Evolutionary conservation across 2,113 vertebrate species (phyloP), one percentile per base, ranked within the genome.

Genomic region (Caretta caretta): DNA sequence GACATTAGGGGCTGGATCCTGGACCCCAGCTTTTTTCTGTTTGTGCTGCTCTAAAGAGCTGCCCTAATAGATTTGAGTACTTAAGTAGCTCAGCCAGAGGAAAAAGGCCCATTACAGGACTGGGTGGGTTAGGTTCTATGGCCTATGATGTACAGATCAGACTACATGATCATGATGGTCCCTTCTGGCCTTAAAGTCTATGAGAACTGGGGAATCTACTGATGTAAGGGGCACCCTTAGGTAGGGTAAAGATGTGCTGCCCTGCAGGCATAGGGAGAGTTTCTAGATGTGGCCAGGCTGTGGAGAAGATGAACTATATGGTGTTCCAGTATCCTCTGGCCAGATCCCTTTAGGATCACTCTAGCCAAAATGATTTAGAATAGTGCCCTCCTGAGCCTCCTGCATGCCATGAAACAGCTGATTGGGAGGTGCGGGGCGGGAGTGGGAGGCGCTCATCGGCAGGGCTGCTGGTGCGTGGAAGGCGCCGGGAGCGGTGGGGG

Each of bases 221-320:
- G 80, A 69, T 3, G 8, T 38, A 10, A 72, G 11, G 3, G 2
- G 42, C 80, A 84, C 53, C 17, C 7, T 1, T 0, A 19, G 0
- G 0, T 25, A 24, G 4, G 46, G 3, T 54, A 54, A 89, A 62
- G 11, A 4, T 6, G 5, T 20, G 1, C 90, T 90, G 50, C 57
- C 10, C 48, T 76, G 13, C 4, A 14, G 8, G 12, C 49, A 49
- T 1, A 16, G 19, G 79, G 38, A 88, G 24, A 89, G 69, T 16
- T 53, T 9, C 19, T 51, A 84, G 59, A 5, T 8, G 51, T 93
- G 62, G 29, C 2, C 13, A 82, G 20, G 42, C 76, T 2, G 6
- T 80, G n/a, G 42, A 29, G 42, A 91, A 86, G 4, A 1, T 92
- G 20, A 91, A 86, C 65, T 12, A 24, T 0, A 27, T 5, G 62